Evolutionary conservation across 2,113 vertebrate genomes (phyloP), one percentile per base, ranked within the genome.

Genomic region (Xerus inauris): DNA sequence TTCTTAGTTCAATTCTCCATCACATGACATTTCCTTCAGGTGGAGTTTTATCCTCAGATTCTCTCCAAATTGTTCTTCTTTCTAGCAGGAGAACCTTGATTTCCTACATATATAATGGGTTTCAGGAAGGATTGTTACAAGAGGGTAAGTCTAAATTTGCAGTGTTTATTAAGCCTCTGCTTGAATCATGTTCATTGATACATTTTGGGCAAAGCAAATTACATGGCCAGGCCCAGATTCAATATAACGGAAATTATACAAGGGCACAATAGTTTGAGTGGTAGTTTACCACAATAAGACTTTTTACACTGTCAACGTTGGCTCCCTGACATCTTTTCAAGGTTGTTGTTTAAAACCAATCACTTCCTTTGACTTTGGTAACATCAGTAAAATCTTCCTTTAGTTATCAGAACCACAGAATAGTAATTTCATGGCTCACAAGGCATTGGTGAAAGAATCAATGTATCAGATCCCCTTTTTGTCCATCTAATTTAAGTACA

Each of bases 221-320:
- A 54, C 2, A 12, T 12, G 20, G 24, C 35, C 28, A 16, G 22
- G 0, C 5, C 24, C 35, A 80, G 35, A 75, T 64, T 45, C 22
- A 9, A 0, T 32, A 35, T 35, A 2, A 17, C 51, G 42, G n/a
- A 13, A 87, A 40, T n/a, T 30, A 19, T 10, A 35, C 2, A 84
- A 45, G 54, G 14, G 17, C 8, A 35, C 8, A 16, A 24, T 16
- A 17, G 8, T 10, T 38, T 8, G 8, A 5, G 0, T 28, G 0
- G 4, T 32, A 14, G 2, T 24, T 92, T 20, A 62, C 75, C 6
- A n/a, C 54, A 89, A 73, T 64, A 45, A 59, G 64, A 8, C 1
- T 14, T 59, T 95, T 35, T 38, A 38, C 13, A 26, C 2, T 28
- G 9, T 80, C 19, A 57, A 3, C 32, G 11, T 64, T 67, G 30